Conservation (phyloP, 2,888 invertebrate species). For the Lumbricus terrestris region DNA sequence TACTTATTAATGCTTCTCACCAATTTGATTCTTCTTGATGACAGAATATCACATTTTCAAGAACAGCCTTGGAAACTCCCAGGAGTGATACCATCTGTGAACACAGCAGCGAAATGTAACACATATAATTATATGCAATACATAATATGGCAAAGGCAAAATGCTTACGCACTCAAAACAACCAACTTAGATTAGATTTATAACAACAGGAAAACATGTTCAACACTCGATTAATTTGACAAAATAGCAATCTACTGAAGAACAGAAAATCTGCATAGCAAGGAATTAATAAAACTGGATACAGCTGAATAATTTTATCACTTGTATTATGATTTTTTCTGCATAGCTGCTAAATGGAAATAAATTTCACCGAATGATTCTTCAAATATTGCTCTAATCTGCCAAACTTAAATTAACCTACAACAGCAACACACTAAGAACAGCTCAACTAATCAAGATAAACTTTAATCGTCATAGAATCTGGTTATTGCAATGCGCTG, state of each 20-base stretch:
- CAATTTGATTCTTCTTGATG: slow-evolving; percentile 97
- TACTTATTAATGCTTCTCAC: slow-evolving; percentile 56
- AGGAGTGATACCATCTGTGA: slow-evolving; percentile 71
- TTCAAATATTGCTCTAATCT: no score
- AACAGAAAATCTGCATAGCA: neutral
- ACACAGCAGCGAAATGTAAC: slow-evolving; percentile 29
- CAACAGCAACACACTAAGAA: no score
- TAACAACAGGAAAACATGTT: neutral
- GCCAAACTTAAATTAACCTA: neutral
- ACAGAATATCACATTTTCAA: slow-evolving; percentile 95
- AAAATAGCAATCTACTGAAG: neutral
- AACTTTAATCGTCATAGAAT: no score
- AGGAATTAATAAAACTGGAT: neutral
- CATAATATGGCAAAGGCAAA: neutral
- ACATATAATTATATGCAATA: neutral
- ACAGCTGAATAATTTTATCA: neutral
- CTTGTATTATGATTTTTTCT: neutral
- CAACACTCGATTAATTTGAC: neutral
- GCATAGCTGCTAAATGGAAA: neutral
- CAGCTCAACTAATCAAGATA: no score
- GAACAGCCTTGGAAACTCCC: slow-evolving; percentile 89
- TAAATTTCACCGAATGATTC: neutral
- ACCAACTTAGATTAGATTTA: neutral
- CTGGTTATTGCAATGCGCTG: no score
- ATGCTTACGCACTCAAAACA: neutral